A percentile compares a stretch with the other conserved stretches of the same genome.
Evolutionary conservation across 2,113 vertebrate genomes (phyloP).

Genomic region (Stegostoma tigrinum): DNA sequence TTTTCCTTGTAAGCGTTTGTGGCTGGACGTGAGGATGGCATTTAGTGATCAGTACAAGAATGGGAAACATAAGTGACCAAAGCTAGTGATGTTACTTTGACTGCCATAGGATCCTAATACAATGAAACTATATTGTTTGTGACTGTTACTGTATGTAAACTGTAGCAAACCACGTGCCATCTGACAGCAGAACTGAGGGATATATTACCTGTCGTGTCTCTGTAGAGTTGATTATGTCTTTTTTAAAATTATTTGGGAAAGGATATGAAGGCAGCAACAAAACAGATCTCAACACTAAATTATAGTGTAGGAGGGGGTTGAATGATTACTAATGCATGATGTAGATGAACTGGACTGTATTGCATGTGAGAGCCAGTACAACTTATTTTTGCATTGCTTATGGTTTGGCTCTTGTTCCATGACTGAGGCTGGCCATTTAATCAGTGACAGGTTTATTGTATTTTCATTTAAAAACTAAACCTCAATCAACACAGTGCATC

Average conservation of each 20-base stretch:
- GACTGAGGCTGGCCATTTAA: not conserved
- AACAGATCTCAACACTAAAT: not conserved
- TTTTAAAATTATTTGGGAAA: not conserved
- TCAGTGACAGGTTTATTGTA: conserved; percentile 13
- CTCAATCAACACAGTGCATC: not conserved
- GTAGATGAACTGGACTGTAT: not conserved
- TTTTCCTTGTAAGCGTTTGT: not conserved
- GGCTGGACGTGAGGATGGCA: not conserved
- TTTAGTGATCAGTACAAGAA: not conserved
- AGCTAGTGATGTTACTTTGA: not conserved
- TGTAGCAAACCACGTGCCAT: not conserved
- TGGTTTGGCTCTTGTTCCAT: not conserved
- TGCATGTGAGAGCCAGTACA: not conserved
- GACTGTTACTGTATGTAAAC: not conserved
- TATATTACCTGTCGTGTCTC: not conserved
- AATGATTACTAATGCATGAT: not conserved
- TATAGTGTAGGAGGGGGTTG: not conserved
- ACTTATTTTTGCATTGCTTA: not conserved
- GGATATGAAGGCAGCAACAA: not conserved
- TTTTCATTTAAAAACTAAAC: not conserved
- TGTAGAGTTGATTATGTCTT: not conserved
- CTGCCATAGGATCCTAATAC: not conserved
- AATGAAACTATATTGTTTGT: not conserved
- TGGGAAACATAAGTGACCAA: not conserved
- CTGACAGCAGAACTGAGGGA: not conserved